phyloP scores from a whole-genome alignment of 2,797 vertebrate genomes.

The Kryptolebias ocellatus region DNA sequence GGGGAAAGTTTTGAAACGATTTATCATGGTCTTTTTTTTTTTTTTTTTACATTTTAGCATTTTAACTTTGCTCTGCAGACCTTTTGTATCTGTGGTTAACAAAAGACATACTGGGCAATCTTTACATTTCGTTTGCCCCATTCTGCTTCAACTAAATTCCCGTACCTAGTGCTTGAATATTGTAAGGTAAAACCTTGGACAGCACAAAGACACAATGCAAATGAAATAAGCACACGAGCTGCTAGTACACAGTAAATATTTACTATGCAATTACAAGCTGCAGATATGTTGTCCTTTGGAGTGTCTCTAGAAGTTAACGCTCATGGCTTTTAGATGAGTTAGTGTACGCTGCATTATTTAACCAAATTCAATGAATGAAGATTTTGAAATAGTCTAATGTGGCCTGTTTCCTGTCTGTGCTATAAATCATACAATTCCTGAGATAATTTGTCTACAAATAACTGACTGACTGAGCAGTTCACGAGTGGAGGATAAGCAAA shows the following conservation, averaged over 20 bases:
- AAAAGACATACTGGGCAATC: constrained; percentile 15
- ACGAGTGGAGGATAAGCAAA: not conserved
- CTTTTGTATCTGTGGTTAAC: constrained; percentile 2
- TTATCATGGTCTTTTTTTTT: too few species aligned
- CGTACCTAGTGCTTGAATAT: not conserved
- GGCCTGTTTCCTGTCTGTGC: not conserved
- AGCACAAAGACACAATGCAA: not conserved
- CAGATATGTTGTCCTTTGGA: not conserved
- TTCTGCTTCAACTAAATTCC: constrained; percentile 1
- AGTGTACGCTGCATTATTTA: too few species aligned
- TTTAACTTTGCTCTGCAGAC: too few species aligned
- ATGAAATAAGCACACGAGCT: not conserved
- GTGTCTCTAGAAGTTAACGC: not conserved
- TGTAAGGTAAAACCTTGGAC: not conserved
- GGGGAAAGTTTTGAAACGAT: too few species aligned
- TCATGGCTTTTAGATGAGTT: too few species aligned
- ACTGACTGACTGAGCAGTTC: not conserved
- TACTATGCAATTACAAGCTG: not conserved
- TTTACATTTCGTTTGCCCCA: constrained; percentile 5
- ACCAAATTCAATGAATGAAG: not conserved
- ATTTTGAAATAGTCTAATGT: not conserved
- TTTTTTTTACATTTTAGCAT: too few species aligned
- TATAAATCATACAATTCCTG: not conserved
- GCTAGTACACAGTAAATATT: not conserved
- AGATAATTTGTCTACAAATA: not conserved